Evolutionary conservation across 1,140 invertebrate species (phyloP), one percentile per base, ranked within the genome.

Genomic region (Palaemon carinicauda): DNA sequence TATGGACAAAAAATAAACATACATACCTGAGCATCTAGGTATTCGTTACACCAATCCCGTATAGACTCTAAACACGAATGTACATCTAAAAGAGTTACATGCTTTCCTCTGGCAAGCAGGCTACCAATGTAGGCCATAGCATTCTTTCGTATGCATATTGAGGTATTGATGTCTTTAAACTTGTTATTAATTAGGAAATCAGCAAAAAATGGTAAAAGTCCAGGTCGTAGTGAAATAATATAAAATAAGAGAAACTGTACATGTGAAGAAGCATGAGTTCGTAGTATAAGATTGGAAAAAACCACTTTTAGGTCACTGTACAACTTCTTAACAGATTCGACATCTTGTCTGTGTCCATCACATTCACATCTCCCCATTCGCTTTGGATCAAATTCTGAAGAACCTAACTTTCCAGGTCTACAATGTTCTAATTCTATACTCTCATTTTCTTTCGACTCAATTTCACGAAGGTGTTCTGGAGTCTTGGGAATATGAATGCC

Each of bases 231-330:
- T 90, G 94, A 95, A 91, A 94, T 94, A 75, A 96, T 91, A 89
- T 95, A 94, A 91, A 97, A 97, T 90, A 96, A 92, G 3, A 96
- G 90, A 91, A 95, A 97, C 91, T 97, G 96, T 52, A 86, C 80
- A 79, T 96, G 95, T 90, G 94, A 93, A 75, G 93, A 94, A 33
- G 93, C 94, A 90, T 96, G 94, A 15, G 95, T 96, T 3, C 94
- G 93, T 77, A 97, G 91, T 82, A 97, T 93, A 60, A 95, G 91
- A 89, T 93, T 93, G 87, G 97, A 95, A 91, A 97, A 97, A 29
- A 94, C 92, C 56, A 91, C 90, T n/a, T 95, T 88, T 52, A 93
- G 81, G 90, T 93, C 90, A 90, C 92, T 81, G 93, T 91, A 91
- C 1, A 88, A 52, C 53, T 54, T 52, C 56, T 86, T 88, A 1